Evolutionary conservation across 2,888 invertebrate genomes (phyloP).

Genomic region (Autographa gamma): DNA sequence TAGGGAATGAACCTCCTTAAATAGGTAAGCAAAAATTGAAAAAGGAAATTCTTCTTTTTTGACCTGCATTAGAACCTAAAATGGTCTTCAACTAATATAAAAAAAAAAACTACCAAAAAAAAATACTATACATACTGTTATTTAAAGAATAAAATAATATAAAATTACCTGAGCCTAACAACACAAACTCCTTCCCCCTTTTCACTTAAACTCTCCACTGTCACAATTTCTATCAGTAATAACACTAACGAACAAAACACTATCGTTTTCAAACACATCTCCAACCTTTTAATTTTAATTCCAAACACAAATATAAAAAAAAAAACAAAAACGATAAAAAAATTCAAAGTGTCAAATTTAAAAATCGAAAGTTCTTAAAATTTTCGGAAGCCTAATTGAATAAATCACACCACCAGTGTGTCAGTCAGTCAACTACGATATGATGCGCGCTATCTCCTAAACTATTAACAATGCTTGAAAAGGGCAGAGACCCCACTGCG

Average conservation of each 20-base stretch:
- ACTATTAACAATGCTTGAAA: slow-evolving; percentile 61
- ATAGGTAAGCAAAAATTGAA: too few species aligned
- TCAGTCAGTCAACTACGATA: slow-evolving; percentile 55
- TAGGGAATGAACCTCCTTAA: too few species aligned
- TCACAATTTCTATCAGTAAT: slow-evolving; percentile 40
- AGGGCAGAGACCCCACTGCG: slow-evolving; percentile 38
- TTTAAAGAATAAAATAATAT: too few species aligned
- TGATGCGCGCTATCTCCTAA: slow-evolving; percentile 64
- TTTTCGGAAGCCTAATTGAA: slow-evolving; percentile 19
- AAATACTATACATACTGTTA: too few species aligned
- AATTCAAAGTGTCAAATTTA: neutral
- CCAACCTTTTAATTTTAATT: neutral
- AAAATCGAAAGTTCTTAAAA: neutral
- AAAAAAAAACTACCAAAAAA: too few species aligned
- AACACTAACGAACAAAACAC: slow-evolving; percentile 52
- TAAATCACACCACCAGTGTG: slow-evolving; percentile 57
- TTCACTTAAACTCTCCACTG: slow-evolving; percentile 55
- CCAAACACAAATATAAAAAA: neutral
- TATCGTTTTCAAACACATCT: slow-evolving; percentile 54
- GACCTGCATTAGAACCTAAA: too few species aligned
- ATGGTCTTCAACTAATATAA: too few species aligned
- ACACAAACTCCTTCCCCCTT: slow-evolving; percentile 69
- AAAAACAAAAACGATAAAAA: neutral
- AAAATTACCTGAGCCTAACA: slow-evolving; percentile 67
- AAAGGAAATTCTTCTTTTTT: too few species aligned